Conservation (phyloP, 2,797 vertebrate species). For the Sternarchorhynchus goeldii region DNA sequence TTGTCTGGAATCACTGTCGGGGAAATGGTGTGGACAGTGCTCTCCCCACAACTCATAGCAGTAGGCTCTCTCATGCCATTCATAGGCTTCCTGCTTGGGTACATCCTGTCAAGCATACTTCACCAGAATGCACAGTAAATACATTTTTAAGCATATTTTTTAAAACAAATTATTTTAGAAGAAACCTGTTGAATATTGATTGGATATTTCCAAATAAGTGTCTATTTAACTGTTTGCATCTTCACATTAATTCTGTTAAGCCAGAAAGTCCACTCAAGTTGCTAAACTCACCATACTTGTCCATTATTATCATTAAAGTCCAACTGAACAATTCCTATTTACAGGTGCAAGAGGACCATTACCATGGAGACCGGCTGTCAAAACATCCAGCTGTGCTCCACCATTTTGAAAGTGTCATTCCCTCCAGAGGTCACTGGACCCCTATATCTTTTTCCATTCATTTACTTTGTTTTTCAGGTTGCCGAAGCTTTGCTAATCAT, state of each 20-base stretch:
- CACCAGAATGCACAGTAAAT: constrained; percentile 73
- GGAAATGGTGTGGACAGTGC: constrained; percentile 61
- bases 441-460: constrained; percentile 84
- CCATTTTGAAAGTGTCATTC: constrained; percentile 82
- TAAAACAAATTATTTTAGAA: no score
- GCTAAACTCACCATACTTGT: neutral
- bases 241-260: no score
- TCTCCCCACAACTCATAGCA: constrained; percentile 71
- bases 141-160: neutral
- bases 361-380: constrained; percentile 86
- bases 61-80: constrained; percentile 80
- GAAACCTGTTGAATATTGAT: no score
- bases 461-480: constrained; percentile 80
- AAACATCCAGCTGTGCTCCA: constrained; percentile 80
- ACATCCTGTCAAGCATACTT: constrained; percentile 72
- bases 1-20: constrained; percentile 68
- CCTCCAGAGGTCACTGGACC: constrained; percentile 73
- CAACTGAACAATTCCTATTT: neutral
- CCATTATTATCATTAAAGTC: neutral
- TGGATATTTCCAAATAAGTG: no score
- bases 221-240: no score
- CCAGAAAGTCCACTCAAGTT: neutral
- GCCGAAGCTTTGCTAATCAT: constrained; percentile 78
- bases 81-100: constrained; percentile 80
- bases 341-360: constrained; percentile 76